phyloP scores from a whole-genome alignment of 2,888 invertebrate genomes.

The Himalopsyche anomala region DNA sequence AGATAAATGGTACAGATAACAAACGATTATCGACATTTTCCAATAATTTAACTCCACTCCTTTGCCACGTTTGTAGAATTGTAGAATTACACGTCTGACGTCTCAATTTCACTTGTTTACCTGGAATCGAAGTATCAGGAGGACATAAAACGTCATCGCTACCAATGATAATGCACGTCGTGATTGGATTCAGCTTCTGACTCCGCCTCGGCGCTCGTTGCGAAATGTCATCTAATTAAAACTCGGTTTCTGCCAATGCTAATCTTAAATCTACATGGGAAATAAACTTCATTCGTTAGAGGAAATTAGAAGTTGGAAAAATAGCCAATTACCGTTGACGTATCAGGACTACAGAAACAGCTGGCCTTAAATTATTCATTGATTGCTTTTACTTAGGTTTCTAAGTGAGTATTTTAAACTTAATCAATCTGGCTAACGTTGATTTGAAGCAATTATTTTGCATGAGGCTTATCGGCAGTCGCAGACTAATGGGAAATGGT shows the following conservation, averaged over 20 bases:
- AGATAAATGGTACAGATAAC: not conserved
- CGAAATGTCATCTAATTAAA: conserved; percentile 66
- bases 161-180: conserved; percentile 62
- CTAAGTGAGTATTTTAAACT: conserved; percentile 51
- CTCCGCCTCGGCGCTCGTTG: conserved; percentile 53
- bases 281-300: conserved; percentile 62
- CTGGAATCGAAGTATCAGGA: conserved; percentile 55
- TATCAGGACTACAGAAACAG: conserved; percentile 28
- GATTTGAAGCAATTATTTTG: conserved; percentile 56
- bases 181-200: conserved; percentile 60
- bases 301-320: conserved; percentile 63
- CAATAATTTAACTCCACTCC: not conserved
- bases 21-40: not conserved
- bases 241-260: conserved; percentile 54
- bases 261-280: conserved; percentile 62
- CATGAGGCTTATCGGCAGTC: conserved; percentile 52
- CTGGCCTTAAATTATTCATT: conserved; percentile 59
- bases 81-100: conserved; percentile 50
- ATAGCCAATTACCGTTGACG: conserved; percentile 61
- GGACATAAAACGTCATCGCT: conserved; percentile 60
- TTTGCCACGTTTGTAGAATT: not conserved
- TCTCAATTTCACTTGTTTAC: conserved; percentile 55
- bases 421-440: conserved; percentile 45
- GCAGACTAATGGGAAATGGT: conserved; percentile 48
- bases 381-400: conserved; percentile 53